Conservation (phyloP, 1,140 invertebrate genomes). For the Berghia stephanieae region DNA sequence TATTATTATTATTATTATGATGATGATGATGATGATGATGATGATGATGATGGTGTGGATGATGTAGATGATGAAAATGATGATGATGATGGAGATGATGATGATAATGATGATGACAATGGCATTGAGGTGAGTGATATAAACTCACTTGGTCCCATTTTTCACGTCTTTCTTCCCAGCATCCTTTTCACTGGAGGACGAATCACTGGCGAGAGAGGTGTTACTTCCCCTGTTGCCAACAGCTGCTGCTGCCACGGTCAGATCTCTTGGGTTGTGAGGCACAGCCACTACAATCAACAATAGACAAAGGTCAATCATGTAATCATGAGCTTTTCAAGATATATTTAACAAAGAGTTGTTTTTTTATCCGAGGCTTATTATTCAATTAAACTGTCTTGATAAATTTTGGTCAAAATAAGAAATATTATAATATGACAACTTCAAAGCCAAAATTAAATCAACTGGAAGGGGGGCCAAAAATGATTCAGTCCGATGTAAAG, state of each 20-base stretch:
- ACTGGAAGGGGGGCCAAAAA: no score
- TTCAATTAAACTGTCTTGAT: no score
- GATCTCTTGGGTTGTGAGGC: conserved; percentile 37
- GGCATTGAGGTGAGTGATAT: not conserved
- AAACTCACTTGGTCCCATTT: conserved; percentile 25
- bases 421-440: no score
- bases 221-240: conserved; percentile 44
- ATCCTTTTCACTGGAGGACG: conserved; percentile 45
- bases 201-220: conserved; percentile 51
- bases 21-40: no score
- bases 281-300: conserved; percentile 31
- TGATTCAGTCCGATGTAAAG: no score
- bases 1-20: no score
- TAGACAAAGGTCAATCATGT: not conserved
- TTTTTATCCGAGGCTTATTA: no score
- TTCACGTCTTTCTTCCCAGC: conserved; percentile 37
- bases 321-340: not conserved
- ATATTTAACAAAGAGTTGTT: no score
- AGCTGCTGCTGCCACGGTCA: conserved; percentile 36
- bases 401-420: no score
- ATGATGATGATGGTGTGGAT: not conserved
- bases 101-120: not conserved
- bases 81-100: no score
- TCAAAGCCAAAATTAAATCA: no score
- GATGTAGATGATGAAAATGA: not conserved